phyloP scores from a whole-genome alignment of 2,113 vertebrate genomes.

The Tiliqua scincoides region DNA sequence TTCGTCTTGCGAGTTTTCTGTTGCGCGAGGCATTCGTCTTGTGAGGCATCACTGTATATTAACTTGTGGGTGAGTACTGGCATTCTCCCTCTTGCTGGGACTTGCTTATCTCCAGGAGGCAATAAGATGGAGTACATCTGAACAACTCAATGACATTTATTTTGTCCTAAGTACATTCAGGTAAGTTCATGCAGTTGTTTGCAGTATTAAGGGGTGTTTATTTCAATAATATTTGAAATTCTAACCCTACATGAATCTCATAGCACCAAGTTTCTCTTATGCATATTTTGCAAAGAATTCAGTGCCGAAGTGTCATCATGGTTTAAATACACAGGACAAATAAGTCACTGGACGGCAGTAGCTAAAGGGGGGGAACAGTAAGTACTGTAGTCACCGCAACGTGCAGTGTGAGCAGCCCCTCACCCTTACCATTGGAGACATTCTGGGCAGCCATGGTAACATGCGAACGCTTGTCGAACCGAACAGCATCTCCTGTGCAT shows the following conservation, averaged over 20 bases:
- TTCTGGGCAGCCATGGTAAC: no score
- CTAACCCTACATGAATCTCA: not conserved
- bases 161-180: not conserved
- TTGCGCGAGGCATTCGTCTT: no score
- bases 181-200: not conserved
- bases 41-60: no score
- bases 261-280: not conserved
- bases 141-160: not conserved
- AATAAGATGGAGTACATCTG: not conserved
- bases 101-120: not conserved
- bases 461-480: no score
- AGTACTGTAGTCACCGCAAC: no score
- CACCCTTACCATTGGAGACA: no score
- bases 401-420: no score
- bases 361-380: no score
- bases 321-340: conserved; percentile 41
- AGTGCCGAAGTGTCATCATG: not conserved
- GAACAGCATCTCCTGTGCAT: no score
- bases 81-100: not conserved
- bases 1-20: no score
- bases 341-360: no score
- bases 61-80: not conserved
- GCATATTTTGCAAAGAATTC: not conserved
- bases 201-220: not conserved
- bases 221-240: not conserved